These are phyloP conservation scores for Adelphocoris suturalis DNA, from an alignment of 2,888 invertebrate species.

Conservation along the genomic window DNA sequence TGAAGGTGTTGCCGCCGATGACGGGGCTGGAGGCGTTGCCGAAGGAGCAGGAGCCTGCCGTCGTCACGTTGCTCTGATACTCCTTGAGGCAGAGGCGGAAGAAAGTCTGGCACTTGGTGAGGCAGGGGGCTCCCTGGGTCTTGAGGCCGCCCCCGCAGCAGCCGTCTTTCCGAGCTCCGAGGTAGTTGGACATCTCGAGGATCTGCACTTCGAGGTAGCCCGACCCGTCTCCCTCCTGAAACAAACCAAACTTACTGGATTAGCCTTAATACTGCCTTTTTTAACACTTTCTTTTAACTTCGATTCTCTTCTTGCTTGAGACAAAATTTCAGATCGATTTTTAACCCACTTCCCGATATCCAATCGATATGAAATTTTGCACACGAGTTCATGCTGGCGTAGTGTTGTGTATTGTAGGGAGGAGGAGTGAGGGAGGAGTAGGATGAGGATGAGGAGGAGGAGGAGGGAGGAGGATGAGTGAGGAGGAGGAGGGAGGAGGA, in stretches of 20 bases:
- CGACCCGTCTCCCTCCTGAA: constrained; percentile 89
- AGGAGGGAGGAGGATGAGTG: too few species aligned
- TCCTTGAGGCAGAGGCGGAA: constrained; percentile 95
- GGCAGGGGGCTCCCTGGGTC: constrained; percentile 79
- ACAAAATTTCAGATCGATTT: too few species aligned
- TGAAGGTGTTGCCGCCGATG: constrained; percentile 93
- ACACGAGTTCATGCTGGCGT: too few species aligned
- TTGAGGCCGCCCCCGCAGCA: constrained; percentile 84
- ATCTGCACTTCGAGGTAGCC: constrained; percentile 97
- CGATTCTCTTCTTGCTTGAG: too few species aligned
- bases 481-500: too few species aligned
- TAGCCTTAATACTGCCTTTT: too few species aligned
- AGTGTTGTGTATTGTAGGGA: too few species aligned
- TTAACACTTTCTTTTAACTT: too few species aligned
- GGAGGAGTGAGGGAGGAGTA: too few species aligned
- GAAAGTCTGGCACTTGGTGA: constrained; percentile 89
- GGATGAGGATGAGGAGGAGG: too few species aligned
- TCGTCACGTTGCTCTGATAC: constrained; percentile 91
- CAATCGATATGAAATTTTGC: too few species aligned
- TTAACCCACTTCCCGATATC: too few species aligned
- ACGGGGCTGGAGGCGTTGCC: constrained; percentile 80
- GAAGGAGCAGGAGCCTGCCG: constrained; percentile 91
- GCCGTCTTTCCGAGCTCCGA: constrained; percentile 89
- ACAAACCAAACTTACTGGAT: constrained; percentile 75
- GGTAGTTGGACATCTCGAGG: constrained; percentile 93